Conservation (phyloP, 1,140 invertebrate species). For the Lordiphosa clarofinis region DNA sequence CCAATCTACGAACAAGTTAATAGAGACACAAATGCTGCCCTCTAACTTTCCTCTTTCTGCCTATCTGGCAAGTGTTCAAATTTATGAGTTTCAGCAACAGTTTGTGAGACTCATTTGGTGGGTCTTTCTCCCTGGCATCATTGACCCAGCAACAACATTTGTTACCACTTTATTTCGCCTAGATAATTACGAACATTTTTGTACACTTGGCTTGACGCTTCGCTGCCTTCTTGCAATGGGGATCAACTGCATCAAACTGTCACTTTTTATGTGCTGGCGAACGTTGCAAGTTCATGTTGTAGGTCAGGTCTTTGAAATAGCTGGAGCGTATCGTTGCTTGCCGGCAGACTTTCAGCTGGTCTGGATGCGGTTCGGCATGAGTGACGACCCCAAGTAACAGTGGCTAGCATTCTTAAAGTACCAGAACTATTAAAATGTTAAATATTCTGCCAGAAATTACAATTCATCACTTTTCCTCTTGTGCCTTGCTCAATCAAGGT, state of each 20-base stretch:
- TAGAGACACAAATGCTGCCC: no score
- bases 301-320: conserved; percentile 36
- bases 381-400: no score
- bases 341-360: background rate
- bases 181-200: background rate
- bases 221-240: conserved; percentile 24
- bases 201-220: conserved; percentile 24
- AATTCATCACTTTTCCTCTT: no score
- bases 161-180: conserved; percentile 5
- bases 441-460: no score
- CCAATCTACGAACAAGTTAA: background rate
- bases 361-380: no score
- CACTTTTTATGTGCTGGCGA: conserved; percentile 35
- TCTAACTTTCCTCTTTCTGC: background rate
- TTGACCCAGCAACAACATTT: conserved; percentile 4
- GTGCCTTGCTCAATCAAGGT: no score
- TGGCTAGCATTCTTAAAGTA: no score
- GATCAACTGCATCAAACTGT: conserved; percentile 40
- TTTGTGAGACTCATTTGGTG: conserved; percentile 17
- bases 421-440: no score
- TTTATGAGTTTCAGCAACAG: conserved; percentile 52
- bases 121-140: background rate
- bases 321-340: conserved; percentile 39
- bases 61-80: conserved; percentile 38
- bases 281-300: conserved; percentile 53